Conservation (phyloP, 2,888 invertebrate genomes). For the Cantharis rufa region DNA sequence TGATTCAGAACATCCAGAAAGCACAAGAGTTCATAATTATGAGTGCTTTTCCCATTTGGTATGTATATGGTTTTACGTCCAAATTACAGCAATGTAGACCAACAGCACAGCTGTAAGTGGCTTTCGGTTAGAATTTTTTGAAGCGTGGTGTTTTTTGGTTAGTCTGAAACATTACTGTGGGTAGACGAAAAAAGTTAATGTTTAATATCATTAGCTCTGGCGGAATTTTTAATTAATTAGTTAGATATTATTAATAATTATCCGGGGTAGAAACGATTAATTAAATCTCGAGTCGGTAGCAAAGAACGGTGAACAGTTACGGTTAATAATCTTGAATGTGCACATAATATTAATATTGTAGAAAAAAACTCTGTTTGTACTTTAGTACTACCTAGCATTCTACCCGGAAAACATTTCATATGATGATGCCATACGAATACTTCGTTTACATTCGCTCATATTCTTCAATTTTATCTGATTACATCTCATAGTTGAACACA, state of each 20-base stretch:
- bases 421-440: not conserved
- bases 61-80: too few species aligned
- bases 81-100: too few species aligned
- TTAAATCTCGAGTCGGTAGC: not conserved
- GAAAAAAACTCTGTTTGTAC: not conserved
- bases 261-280: not conserved
- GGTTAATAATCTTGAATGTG: not conserved
- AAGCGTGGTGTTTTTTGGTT: too few species aligned
- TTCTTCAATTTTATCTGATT: not conserved
- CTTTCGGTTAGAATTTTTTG: too few species aligned
- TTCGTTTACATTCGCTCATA: not conserved
- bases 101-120: too few species aligned
- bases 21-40: too few species aligned
- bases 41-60: too few species aligned
- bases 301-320: not conserved
- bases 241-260: not conserved
- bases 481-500: not conserved
- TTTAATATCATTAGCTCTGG: not conserved
- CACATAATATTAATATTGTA: not conserved
- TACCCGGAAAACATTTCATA: not conserved
- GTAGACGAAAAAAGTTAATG: not conserved
- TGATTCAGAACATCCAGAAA: too few species aligned
- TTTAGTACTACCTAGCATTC: not conserved
- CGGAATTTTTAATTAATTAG: not conserved
- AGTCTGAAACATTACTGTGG: too few species aligned